These are phyloP conservation scores for Chiloscyllium punctatum DNA, from an alignment of 2,797 vertebrate species.

Conservation along the genomic window DNA sequence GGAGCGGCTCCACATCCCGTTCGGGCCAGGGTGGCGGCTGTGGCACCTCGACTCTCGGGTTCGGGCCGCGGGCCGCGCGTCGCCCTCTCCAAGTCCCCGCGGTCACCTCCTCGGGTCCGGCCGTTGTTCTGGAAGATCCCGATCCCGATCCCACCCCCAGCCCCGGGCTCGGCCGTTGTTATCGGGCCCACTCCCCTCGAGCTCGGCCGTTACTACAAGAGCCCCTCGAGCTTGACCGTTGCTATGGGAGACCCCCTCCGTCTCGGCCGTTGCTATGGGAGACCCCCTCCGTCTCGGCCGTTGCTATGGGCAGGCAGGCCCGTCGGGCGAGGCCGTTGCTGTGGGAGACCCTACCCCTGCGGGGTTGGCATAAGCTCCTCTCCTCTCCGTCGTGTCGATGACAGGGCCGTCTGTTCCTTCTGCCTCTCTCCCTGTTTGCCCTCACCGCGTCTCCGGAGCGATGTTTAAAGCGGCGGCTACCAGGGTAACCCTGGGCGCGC, in stretches of 20 bases:
- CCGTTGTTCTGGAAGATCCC: too few species aligned
- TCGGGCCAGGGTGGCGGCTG: neutral
- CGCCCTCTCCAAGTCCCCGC: too few species aligned
- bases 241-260: neutral
- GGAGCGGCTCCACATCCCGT: neutral
- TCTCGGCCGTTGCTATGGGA: too few species aligned
- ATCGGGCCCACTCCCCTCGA: slow-evolving; percentile 39
- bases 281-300: neutral
- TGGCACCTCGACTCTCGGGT: neutral
- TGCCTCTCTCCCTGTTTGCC: too few species aligned
- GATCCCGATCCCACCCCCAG: too few species aligned
- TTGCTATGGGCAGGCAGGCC: neutral
- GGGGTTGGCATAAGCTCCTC: too few species aligned
- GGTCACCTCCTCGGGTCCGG: too few species aligned
- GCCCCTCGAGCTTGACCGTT: neutral
- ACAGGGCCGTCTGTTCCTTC: too few species aligned
- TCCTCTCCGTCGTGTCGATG: neutral
- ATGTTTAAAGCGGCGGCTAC: neutral
- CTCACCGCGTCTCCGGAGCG: neutral
- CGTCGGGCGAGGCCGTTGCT: neutral
- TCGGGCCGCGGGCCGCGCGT: neutral
- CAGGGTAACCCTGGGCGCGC: neutral
- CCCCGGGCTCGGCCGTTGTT: too few species aligned
- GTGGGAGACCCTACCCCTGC: neutral
- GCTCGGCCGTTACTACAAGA: too few species aligned